Conservation (phyloP, 2,113 vertebrate genomes). For the Urocynchramus pylzowi region DNA sequence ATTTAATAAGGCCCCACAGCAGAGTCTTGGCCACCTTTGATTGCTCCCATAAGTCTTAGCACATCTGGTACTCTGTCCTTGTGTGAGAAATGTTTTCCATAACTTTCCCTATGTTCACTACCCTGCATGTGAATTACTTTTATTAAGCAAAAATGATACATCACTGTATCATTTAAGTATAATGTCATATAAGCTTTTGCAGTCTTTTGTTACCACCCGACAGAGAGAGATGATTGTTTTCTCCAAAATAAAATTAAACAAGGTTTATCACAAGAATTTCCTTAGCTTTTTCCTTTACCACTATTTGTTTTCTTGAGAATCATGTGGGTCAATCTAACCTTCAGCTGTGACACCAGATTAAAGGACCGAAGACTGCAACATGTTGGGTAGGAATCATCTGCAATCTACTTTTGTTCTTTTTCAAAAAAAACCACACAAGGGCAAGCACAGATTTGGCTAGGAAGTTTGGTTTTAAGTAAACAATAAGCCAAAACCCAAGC, state of each 20-base stretch:
- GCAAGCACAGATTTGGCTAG: not conserved
- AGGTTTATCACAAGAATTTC: slow-evolving; percentile 58
- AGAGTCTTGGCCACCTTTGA: slow-evolving; percentile 93
- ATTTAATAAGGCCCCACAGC: slow-evolving; percentile 95
- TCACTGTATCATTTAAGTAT: slow-evolving; percentile 51
- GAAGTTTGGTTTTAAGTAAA: not conserved
- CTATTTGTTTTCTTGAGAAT: slow-evolving; percentile 39
- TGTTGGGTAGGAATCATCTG: not conserved
- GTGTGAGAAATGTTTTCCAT: slow-evolving; percentile 95
- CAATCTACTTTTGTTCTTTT: not conserved
- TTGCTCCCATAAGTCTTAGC: slow-evolving; percentile 98
- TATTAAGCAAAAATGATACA: slow-evolving; percentile 85
- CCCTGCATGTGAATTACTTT: slow-evolving; percentile 79
- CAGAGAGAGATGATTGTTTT: slow-evolving; percentile 61
- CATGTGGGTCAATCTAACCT: slow-evolving; percentile 52
- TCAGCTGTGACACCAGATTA: slow-evolving; percentile 51
- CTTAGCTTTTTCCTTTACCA: not conserved
- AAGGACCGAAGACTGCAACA: slow-evolving; percentile 42
- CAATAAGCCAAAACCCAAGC: not conserved
- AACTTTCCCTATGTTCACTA: slow-evolving; percentile 87
- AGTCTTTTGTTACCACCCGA: slow-evolving; percentile 64
- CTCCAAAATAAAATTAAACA: slow-evolving; percentile 66
- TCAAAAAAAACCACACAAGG: not conserved
- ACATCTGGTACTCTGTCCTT: slow-evolving; percentile 94
- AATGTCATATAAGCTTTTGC: slow-evolving; percentile 59